Conservation (phyloP, 2,888 invertebrate species). For the Drosophila kambysellisi region DNA sequence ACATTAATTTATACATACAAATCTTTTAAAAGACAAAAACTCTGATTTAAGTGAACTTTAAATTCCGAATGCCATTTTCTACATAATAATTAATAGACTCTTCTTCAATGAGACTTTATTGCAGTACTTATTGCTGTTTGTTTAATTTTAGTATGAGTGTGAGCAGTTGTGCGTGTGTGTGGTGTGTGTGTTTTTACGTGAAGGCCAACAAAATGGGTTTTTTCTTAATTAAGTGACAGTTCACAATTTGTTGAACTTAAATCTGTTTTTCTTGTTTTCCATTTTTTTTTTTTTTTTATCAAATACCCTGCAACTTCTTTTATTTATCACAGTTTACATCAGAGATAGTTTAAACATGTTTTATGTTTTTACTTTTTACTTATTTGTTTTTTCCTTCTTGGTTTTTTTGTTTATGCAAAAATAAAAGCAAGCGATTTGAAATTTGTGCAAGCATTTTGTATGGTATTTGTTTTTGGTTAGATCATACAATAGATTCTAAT, state of each 20-base stretch:
- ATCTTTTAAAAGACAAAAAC: neutral
- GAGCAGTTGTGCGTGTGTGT: constrained; percentile 15
- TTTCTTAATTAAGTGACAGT: constrained; percentile 48
- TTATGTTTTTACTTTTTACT: constrained; percentile 20
- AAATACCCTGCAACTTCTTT: constrained; percentile 84
- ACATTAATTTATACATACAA: neutral
- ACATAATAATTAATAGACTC: constrained; percentile 18
- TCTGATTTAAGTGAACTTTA: constrained; percentile 26
- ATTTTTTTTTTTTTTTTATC: constrained; percentile 64
- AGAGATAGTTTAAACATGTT: constrained; percentile 82
- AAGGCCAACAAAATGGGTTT: constrained; percentile 37
- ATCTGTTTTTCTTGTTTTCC: constrained; percentile 48
- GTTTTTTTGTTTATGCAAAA: constrained; percentile 51
- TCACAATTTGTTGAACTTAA: constrained; percentile 64
- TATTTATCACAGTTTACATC: constrained; percentile 84
- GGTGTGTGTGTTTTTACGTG: constrained; percentile 11
- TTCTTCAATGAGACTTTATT: constrained; percentile 56
- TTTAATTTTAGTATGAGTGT: constrained; percentile 19
- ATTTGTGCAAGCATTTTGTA: constrained; percentile 77
- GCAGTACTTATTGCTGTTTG: constrained; percentile 66
- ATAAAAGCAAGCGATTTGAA: constrained; percentile 73
- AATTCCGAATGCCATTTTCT: constrained; percentile 27
- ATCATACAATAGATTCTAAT: constrained; percentile 24
- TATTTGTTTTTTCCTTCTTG: constrained; percentile 27
- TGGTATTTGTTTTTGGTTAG: constrained; percentile 42